Evolutionary conservation across 1,140 invertebrate genomes (phyloP).

Genomic region (Platorchestia sp.): DNA sequence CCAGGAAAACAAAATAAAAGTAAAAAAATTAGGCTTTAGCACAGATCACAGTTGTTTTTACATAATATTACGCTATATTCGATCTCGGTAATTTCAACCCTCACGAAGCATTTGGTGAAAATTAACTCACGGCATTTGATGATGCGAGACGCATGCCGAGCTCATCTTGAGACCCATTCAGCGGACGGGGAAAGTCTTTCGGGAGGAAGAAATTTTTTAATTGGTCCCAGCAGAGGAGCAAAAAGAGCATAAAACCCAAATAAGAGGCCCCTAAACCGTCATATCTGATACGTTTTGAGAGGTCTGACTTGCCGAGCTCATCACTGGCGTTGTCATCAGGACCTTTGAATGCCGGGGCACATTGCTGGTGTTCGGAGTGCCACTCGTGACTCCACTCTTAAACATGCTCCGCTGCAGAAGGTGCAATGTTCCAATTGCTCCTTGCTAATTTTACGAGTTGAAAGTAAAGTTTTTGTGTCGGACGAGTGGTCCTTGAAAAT

Average conservation of each 20-base stretch:
- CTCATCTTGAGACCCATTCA: not conserved
- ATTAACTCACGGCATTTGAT: not conserved
- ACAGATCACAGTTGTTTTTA: not conserved
- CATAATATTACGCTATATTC: not conserved
- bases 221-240: not conserved
- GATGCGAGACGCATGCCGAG: not conserved
- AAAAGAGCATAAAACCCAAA: conserved; percentile 32
- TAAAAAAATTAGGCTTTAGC: not conserved
- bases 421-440: no score
- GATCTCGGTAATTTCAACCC: not conserved
- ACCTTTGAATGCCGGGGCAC: not conserved
- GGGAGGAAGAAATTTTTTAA: conserved; percentile 20
- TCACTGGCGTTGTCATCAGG: not conserved
- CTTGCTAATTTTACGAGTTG: no score
- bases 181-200: not conserved
- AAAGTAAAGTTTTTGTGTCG: no score
- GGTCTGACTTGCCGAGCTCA: not conserved
- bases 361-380: not conserved
- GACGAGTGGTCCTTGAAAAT: no score
- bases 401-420: not conserved
- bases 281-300: conserved; percentile 50
- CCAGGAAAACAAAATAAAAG: not conserved
- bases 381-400: not conserved
- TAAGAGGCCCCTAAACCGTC: conserved; percentile 45
- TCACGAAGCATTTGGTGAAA: not conserved